Base-by-base conservation (phyloP, 2,113 vertebrate genomes). In the Rhabdornis inornatus region DNA sequence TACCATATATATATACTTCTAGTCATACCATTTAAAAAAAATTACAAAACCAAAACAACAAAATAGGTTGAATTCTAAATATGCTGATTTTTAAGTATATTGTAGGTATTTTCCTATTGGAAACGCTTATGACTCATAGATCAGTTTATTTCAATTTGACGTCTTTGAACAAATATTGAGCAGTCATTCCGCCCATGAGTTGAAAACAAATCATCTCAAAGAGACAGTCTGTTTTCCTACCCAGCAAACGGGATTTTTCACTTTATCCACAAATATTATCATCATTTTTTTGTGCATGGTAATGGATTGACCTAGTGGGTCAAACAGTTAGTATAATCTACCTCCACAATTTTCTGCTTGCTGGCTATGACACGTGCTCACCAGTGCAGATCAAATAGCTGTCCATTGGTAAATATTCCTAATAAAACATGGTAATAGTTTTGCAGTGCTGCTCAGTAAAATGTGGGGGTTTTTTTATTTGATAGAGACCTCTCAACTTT, bases 321-420 rank as follows among this genome's bases (percentile, higher is more conserved):
- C 2, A 5, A 76, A 14, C 7, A 64, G 12, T 39, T 56, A 75
- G 39, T 22, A 8, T 37, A n/a, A 64, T 16, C 63, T 60, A 35
- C 65, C 40, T 75, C 45, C 53, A 24, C 33, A 57, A 14, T 75
- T 82, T 83, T 92, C 69, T 82, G 11, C 30, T 68, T 49, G 30
- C 16, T 69, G n/a, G 7, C 20, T 1, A 1, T 72, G 35, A 28
- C 5, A 20, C 2, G 0, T 30, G 24, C 49, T 78, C 20, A 15
- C 72, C 35, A 30, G 8, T 8, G 17, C 11, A 42, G 27, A 59
- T 81, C 24, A 66, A 79, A 59, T 3, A 23, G 37, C 6, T 68
- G 31, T 21, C 16, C 9, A 13, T 19, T n/a, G 23, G 23, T 40
- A 82, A 85, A 71, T 45, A 39, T 30, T 75, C n/a, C 10, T 60